phyloP scores from a whole-genome alignment of 2,888 invertebrate species.

The Apeira syringaria region DNA sequence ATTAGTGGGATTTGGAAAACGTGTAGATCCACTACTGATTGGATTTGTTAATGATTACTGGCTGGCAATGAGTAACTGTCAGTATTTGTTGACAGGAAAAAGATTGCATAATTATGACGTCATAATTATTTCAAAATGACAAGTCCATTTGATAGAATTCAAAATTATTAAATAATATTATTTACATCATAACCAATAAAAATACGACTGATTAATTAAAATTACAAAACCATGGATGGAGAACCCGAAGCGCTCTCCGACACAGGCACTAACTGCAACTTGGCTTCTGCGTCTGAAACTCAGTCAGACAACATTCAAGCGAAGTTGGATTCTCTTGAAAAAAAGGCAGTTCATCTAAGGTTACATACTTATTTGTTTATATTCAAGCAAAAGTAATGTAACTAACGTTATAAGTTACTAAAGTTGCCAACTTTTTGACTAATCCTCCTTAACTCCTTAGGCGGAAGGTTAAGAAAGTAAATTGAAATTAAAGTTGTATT shows the following conservation, averaged over 20 bases:
- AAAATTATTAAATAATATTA: slow-evolving; percentile 51
- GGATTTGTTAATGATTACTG: too few species aligned
- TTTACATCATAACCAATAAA: slow-evolving; percentile 23
- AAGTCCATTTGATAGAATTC: slow-evolving; percentile 38
- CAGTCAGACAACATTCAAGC: slow-evolving; percentile 66
- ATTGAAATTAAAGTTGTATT: too few species aligned
- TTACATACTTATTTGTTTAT: slow-evolving; percentile 13
- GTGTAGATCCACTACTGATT: too few species aligned
- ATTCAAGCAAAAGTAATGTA: too few species aligned
- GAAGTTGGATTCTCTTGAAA: slow-evolving; percentile 71
- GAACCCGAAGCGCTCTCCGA: slow-evolving; percentile 70
- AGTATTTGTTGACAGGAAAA: too few species aligned
- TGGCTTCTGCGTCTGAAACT: slow-evolving; percentile 61
- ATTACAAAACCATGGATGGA: slow-evolving; percentile 63
- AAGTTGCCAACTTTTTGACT: too few species aligned
- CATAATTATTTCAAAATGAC: slow-evolving; percentile 14
- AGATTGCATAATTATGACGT: too few species aligned
- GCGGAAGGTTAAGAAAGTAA: too few species aligned
- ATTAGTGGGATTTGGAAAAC: too few species aligned
- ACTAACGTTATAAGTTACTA: too few species aligned
- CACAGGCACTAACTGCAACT: slow-evolving; percentile 64
- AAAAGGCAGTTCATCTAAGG: slow-evolving; percentile 77
- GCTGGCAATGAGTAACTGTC: too few species aligned
- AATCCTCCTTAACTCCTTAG: too few species aligned
- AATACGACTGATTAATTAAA: background rate